phyloP scores from a whole-genome alignment of 2,888 invertebrate species.

The Coecobrya sp. region DNA sequence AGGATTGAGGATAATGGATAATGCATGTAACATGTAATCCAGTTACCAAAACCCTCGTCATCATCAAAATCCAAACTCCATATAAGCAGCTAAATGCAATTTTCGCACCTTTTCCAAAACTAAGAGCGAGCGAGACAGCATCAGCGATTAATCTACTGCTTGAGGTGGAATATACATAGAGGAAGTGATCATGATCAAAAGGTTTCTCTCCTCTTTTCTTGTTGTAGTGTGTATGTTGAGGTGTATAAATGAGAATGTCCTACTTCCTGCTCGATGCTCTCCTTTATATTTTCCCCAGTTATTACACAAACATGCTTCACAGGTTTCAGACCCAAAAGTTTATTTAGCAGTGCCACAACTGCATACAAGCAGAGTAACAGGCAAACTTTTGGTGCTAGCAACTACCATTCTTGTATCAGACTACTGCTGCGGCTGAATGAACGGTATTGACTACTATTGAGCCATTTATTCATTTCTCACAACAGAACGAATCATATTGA shows the following conservation, averaged over 20 bases:
- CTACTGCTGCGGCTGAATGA: constrained; percentile 36
- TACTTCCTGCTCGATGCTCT: constrained; percentile 22
- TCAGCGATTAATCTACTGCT: constrained; percentile 37
- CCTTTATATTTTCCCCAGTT: constrained; percentile 4
- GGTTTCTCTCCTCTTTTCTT: constrained; percentile 1
- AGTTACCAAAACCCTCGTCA: background rate
- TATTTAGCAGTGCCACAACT: background rate
- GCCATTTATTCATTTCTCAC: constrained; percentile 24
- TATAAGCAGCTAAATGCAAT: background rate
- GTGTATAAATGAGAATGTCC: background rate
- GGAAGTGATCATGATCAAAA: constrained; percentile 27
- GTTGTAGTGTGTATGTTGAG: background rate
- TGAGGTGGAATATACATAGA: constrained; percentile 6
- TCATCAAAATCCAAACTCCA: background rate
- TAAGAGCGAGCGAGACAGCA: background rate
- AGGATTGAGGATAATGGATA: constrained; percentile 1
- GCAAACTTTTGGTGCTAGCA: constrained; percentile 2
- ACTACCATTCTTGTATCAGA: no score
- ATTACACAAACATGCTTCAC: constrained; percentile 20
- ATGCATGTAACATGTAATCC: constrained; percentile 36
- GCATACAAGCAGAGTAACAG: background rate
- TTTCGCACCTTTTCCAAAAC: constrained; percentile 37
- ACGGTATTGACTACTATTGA: constrained; percentile 38
- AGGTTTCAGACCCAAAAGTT: constrained; percentile 24
- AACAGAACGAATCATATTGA: background rate